These are phyloP conservation scores for Bubo bubo DNA, from an alignment of 2,113 vertebrate species.

Conservation along the genomic window DNA sequence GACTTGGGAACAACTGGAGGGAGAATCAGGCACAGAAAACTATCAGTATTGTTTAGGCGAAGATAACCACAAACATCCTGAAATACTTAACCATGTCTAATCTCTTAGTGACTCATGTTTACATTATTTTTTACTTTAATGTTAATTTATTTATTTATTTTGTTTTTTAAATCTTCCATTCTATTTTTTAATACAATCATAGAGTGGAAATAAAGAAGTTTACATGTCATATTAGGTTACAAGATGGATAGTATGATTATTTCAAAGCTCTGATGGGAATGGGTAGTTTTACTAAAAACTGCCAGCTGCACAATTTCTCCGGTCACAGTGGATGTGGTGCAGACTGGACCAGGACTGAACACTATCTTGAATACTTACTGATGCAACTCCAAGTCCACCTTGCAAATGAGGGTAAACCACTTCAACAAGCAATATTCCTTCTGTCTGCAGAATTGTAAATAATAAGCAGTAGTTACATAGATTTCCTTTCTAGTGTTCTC, in stretches of 20 bases:
- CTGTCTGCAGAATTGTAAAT: not conserved
- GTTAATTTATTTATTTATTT: not conserved
- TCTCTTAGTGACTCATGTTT: constrained; percentile 54
- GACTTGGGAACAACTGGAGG: not conserved
- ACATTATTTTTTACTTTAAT: constrained; percentile 21
- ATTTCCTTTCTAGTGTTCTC: constrained; percentile 13
- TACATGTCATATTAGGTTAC: not conserved
- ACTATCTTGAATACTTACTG: not conserved
- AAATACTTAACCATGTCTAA: constrained; percentile 49
- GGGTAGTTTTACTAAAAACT: not conserved
- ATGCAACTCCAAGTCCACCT: not conserved
- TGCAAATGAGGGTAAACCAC: not conserved
- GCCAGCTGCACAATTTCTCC: not conserved
- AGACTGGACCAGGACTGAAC: not conserved
- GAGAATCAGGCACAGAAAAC: not conserved
- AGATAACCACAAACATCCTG: constrained; percentile 54
- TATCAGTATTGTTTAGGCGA: constrained; percentile 45
- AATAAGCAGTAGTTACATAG: not conserved
- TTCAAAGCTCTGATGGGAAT: not conserved
- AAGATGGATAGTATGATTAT: not conserved
- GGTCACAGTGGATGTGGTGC: not conserved
- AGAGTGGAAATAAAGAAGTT: constrained; percentile 16
- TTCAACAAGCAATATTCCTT: not conserved
- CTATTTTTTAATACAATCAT: not conserved
- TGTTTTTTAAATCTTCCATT: not conserved